Evolutionary conservation across 2,888 invertebrate genomes (phyloP).

Genomic region (Hecatera dysodea): DNA sequence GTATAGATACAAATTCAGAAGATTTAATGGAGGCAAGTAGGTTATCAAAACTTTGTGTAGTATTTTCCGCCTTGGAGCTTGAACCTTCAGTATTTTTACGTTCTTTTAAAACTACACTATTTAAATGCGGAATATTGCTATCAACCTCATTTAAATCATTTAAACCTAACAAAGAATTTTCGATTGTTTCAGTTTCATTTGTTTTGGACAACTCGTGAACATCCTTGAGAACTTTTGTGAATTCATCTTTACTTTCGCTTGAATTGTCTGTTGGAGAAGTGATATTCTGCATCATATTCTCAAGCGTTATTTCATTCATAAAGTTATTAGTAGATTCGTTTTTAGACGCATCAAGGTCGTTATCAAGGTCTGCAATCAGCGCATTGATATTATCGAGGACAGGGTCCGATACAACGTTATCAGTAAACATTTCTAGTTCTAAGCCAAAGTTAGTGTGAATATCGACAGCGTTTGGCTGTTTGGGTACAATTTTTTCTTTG

Average conservation of each 20-base stretch:
- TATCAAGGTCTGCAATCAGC: constrained; percentile 82
- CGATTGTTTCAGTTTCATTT: background rate
- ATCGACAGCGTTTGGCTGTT: constrained; percentile 38
- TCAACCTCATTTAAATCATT: constrained; percentile 13
- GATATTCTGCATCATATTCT: constrained; percentile 77
- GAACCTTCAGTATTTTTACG: constrained; percentile 7
- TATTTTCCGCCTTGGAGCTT: background rate
- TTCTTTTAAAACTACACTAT: constrained; percentile 9
- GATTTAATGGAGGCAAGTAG: constrained; percentile 17
- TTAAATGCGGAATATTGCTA: background rate
- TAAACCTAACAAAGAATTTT: background rate
- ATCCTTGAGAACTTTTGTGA: constrained; percentile 63
- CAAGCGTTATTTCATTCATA: constrained; percentile 76
- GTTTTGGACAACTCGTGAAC: constrained; percentile 46
- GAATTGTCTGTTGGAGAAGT: constrained; percentile 67
- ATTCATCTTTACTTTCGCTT: constrained; percentile 66
- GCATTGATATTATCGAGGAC: constrained; percentile 84
- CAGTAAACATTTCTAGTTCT: constrained; percentile 82
- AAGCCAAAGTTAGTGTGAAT: constrained; percentile 73
- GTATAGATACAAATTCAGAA: background rate
- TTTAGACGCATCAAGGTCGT: constrained; percentile 77
- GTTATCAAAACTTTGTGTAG: constrained; percentile 8
- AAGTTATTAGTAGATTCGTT: constrained; percentile 71
- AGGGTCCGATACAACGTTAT: constrained; percentile 78
- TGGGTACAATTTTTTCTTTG: constrained; percentile 34